Conservation (phyloP, 1,140 invertebrate genomes). For the Drosophila auraria region DNA sequence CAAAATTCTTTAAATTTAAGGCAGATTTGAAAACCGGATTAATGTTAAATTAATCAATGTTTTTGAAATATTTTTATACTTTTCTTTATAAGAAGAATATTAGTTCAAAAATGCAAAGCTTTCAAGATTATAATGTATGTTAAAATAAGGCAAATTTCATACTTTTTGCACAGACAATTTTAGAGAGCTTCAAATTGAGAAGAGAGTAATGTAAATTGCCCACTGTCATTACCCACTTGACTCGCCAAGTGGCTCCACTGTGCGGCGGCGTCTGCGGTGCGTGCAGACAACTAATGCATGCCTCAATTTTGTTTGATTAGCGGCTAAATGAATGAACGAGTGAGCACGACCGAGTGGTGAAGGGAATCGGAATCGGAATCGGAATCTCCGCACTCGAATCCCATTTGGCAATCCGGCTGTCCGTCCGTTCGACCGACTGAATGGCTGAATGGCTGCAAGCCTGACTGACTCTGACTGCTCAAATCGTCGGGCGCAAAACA, state of each 20-base stretch:
- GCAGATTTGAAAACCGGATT: too few species aligned
- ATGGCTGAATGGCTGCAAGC: conserved; percentile 16
- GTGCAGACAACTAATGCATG: conserved; percentile 63
- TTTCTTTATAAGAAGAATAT: too few species aligned
- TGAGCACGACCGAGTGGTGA: conserved; percentile 25
- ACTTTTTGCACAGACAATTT: too few species aligned
- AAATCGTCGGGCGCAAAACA: conserved; percentile 46
- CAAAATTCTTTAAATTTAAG: too few species aligned
- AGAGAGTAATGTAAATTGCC: background rate
- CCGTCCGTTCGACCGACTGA: conserved; percentile 6
- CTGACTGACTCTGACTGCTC: conserved; percentile 49
- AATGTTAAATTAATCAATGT: too few species aligned
- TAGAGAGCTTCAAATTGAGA: too few species aligned
- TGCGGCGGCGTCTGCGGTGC: conserved; percentile 24
- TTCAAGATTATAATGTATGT: too few species aligned
- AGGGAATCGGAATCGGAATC: background rate
- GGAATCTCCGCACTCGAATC: conserved; percentile 16
- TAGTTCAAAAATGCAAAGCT: too few species aligned
- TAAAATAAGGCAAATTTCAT: too few species aligned
- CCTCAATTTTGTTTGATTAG: conserved; percentile 68
- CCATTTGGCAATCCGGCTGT: conserved; percentile 8
- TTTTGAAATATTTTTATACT: too few species aligned
- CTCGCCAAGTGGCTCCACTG: conserved; percentile 18
- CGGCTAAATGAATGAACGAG: conserved; percentile 65
- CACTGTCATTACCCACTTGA: conserved; percentile 23